A percentile compares a stretch with the other conserved stretches of the same genome.
Conservation (phyloP, 2,113 vertebrate species). For the Pterocles burchelli region DNA sequence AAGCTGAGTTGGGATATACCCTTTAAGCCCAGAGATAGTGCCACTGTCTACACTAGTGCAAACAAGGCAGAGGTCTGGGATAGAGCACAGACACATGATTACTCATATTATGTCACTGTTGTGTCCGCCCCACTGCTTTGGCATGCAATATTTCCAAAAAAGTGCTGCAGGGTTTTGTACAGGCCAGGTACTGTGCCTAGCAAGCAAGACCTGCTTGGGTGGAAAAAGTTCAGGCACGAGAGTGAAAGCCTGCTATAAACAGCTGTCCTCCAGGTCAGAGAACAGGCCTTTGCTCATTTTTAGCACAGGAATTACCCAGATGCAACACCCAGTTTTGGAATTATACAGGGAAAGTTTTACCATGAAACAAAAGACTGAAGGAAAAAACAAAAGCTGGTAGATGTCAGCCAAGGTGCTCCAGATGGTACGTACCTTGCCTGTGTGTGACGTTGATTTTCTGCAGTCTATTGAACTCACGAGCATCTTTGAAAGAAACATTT, state of each 20-base stretch:
- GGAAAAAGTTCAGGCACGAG: background rate
- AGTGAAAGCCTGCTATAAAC: background rate
- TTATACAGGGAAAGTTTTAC: background rate
- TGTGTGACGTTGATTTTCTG: constrained; percentile 67
- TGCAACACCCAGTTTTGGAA: background rate
- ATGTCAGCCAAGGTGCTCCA: background rate
- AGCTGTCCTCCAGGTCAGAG: background rate
- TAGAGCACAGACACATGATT: rapidly evolving
- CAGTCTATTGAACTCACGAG: constrained; percentile 71
- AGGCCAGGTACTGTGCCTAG: background rate
- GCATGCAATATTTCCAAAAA: background rate
- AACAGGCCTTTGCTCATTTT: background rate
- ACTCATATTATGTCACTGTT: background rate
- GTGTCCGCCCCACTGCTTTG: background rate
- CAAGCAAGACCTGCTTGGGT: background rate
- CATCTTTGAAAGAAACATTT: constrained; percentile 60
- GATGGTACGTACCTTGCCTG: constrained; percentile 58
- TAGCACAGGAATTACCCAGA: background rate
- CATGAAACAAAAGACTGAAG: background rate
- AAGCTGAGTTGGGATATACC: background rate
- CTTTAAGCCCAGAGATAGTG: background rate
- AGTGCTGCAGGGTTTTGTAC: background rate
- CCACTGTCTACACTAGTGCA: background rate
- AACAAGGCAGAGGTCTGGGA: background rate
- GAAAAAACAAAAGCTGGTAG: background rate